phyloP scores from a whole-genome alignment of 2,113 vertebrate genomes.

The Neomonachus schauinslandi region DNA sequence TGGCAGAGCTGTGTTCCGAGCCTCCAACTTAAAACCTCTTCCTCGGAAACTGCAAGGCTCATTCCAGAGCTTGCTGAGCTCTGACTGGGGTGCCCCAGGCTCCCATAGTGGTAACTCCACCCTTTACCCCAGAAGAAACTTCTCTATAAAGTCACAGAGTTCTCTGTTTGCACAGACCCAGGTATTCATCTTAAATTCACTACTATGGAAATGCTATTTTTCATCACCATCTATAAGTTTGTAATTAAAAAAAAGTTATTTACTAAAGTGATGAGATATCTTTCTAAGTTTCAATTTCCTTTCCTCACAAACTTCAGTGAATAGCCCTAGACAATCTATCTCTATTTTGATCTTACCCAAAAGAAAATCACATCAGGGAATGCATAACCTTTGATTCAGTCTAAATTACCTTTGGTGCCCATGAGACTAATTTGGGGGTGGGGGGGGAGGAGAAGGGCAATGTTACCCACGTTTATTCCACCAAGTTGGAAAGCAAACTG shows the following conservation, averaged over 20 bases:
- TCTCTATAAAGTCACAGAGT: not conserved
- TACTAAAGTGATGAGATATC: not conserved
- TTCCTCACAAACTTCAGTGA: not conserved
- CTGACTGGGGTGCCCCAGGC: not conserved
- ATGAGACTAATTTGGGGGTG: slow-evolving; percentile 46
- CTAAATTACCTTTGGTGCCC: slow-evolving; percentile 71
- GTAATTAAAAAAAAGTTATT: not conserved
- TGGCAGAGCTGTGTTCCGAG: not conserved
- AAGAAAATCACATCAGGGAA: slow-evolving; percentile 79
- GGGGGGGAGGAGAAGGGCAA: not conserved
- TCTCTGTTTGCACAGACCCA: not conserved
- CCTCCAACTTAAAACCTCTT: not conserved
- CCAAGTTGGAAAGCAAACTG: not conserved
- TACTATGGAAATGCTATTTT: not conserved
- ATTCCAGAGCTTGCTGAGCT: not conserved
- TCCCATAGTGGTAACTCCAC: not conserved
- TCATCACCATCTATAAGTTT: not conserved
- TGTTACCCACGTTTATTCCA: slow-evolving; percentile 15
- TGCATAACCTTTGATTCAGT: slow-evolving; percentile 78
- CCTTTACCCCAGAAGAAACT: not conserved
- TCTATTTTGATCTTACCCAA: slow-evolving; percentile 68
- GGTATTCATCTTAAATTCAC: not conserved
- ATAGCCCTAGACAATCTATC: not conserved
- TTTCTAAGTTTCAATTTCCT: not conserved
- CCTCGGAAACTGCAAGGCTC: not conserved